Conservation (phyloP, 2,113 vertebrate genomes). For the Damaliscus lunatus region DNA sequence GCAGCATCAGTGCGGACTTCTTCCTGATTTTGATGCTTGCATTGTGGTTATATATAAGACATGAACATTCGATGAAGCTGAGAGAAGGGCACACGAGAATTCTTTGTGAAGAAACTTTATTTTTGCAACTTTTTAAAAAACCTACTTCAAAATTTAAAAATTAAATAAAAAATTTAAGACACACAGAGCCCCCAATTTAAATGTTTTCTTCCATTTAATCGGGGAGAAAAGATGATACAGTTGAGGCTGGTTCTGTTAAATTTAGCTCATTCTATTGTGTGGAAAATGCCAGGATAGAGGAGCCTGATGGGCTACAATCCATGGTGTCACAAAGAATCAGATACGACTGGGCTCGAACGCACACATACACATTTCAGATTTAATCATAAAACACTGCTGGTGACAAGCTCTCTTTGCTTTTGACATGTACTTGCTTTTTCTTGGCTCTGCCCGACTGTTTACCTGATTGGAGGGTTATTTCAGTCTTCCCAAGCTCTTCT, state of each 20-base stretch:
- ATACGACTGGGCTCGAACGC: fast-evolving
- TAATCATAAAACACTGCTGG: neutral
- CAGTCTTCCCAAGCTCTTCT: neutral
- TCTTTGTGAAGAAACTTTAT: neutral
- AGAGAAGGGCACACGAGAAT: neutral
- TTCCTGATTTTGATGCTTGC: neutral
- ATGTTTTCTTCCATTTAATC: neutral
- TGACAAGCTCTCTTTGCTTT: neutral
- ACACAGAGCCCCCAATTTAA: neutral
- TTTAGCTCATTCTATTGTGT: neutral
- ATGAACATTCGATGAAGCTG: neutral
- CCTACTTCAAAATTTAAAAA: neutral
- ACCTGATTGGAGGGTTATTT: neutral
- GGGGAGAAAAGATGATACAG: neutral
- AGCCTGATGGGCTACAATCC: neutral
- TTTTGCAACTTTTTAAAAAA: neutral
- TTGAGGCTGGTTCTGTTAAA: neutral
- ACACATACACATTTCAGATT: neutral
- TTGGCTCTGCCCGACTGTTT: neutral
- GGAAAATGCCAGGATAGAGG: neutral
- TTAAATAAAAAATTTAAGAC: neutral
- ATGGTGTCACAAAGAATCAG: neutral
- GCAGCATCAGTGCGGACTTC: neutral
- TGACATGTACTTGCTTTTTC: neutral
- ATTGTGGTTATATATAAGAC: neutral